Percentiles rank a stretch among this genome's conserved stretches.
These are phyloP conservation scores for Cephalopachus bancanus DNA, from an alignment of 2,797 vertebrate species.

Conservation along the genomic window DNA sequence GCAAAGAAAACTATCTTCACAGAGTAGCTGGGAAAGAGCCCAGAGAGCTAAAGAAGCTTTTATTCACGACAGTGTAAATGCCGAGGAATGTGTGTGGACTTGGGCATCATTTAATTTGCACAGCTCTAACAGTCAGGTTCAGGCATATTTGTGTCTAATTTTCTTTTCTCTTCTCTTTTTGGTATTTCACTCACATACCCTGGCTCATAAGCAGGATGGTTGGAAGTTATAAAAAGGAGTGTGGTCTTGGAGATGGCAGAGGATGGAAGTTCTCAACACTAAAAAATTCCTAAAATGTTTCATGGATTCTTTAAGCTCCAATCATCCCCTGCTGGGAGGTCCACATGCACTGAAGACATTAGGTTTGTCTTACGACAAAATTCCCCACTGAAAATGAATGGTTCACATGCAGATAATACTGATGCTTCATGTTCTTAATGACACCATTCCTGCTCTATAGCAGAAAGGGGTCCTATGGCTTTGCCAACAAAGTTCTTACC, in stretches of 20 bases:
- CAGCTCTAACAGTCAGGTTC: background rate
- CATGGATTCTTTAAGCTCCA: constrained; percentile 11
- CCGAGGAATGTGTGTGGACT: background rate
- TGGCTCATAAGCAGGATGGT: background rate
- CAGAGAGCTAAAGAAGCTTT: constrained; percentile 40
- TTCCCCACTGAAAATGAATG: background rate
- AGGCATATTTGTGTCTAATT: constrained; percentile 5
- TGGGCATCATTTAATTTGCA: background rate
- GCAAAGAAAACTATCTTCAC: constrained; percentile 38
- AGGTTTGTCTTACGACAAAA: constrained; percentile 6
- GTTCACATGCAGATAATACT: background rate
- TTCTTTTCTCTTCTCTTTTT: constrained; percentile 59
- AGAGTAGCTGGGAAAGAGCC: background rate
- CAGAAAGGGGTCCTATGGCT: background rate
- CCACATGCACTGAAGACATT: background rate
- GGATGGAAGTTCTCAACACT: constrained; percentile 47
- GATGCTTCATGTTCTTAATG: constrained; percentile 44
- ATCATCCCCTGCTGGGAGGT: background rate
- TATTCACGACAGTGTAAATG: background rate
- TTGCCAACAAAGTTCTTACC: constrained; percentile 49
- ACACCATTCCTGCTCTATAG: background rate
- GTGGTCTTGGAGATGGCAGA: constrained; percentile 42
- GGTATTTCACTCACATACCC: constrained; percentile 32
- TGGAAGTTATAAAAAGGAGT: constrained; percentile 57
- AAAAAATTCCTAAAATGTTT: constrained; percentile 51